Conservation (phyloP, 2,888 invertebrate genomes). For the Pollenia griseotomentosa region DNA sequence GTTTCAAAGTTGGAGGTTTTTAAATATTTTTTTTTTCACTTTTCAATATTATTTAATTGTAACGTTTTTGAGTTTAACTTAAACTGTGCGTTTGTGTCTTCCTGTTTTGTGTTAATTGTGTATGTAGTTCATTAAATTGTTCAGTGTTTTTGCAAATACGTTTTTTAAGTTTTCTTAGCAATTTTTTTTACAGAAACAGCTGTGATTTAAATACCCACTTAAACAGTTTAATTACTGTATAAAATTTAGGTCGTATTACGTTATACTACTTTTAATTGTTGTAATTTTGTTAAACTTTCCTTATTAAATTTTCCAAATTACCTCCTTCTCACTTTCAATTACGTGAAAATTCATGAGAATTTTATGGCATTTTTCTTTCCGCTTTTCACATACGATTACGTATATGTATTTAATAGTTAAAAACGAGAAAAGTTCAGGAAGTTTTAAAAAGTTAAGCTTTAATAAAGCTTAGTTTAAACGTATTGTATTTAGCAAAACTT, state of each 20-base stretch:
- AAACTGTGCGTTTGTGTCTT: not conserved
- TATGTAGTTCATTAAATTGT: not conserved
- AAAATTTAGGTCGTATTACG: conserved; percentile 47
- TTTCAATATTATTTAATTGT: not conserved
- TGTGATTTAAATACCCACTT: conserved; percentile 47
- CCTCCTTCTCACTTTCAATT: conserved; percentile 27
- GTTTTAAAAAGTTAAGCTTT: too few relatives aligned
- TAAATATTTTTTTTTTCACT: not conserved
- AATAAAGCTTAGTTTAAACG: too few relatives aligned
- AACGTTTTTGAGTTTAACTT: not conserved
- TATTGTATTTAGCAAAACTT: too few relatives aligned
- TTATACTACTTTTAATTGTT: conserved; percentile 36
- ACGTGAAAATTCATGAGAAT: conserved; percentile 46
- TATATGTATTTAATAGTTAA: too few relatives aligned
- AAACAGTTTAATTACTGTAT: conserved; percentile 50
- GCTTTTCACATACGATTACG: conserved; percentile 26
- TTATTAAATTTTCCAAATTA: conserved; percentile 9
- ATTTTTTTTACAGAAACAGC: not conserved
- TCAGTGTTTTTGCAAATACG: not conserved
- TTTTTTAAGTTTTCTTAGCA: not conserved
- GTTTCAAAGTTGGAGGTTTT: not conserved
- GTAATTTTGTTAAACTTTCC: conserved; percentile 1
- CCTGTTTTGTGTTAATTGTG: conserved; percentile 1
- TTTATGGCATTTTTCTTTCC: conserved; percentile 40
- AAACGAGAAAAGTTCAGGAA: not conserved